These are phyloP conservation scores for Morpho helenor DNA, from an alignment of 2,888 invertebrate species.

Conservation along the genomic window DNA sequence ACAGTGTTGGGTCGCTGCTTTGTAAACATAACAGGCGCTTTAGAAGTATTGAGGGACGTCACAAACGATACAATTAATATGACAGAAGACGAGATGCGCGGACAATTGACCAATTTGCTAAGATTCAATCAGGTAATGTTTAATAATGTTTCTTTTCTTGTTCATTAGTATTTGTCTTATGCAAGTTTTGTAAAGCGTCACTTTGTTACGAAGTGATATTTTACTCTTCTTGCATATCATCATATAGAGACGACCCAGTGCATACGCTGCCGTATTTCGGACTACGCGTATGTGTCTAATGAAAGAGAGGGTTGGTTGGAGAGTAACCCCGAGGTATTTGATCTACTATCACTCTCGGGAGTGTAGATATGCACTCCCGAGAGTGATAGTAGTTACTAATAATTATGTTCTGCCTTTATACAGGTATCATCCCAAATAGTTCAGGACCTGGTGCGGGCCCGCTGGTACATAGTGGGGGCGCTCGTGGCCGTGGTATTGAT, in stretches of 20 bases:
- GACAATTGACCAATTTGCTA: constrained; percentile 47
- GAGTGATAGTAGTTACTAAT: too few species aligned
- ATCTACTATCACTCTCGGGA: too few species aligned
- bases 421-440: constrained; percentile 87
- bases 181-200: too few species aligned
- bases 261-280: too few species aligned
- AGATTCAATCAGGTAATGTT: constrained; percentile 56
- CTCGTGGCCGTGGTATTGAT: constrained; percentile 83
- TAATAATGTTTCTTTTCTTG: constrained; percentile 15
- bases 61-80: constrained; percentile 29
- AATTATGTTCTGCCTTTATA: constrained; percentile 12
- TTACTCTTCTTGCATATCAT: too few species aligned
- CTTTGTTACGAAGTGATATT: too few species aligned
- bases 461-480: constrained; percentile 84
- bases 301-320: too few species aligned
- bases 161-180: not conserved
- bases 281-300: too few species aligned
- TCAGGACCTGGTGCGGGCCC: constrained; percentile 86
- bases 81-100: constrained; percentile 39
- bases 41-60: constrained; percentile 33
- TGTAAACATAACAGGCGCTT: constrained; percentile 47
- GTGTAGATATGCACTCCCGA: too few species aligned
- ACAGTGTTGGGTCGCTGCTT: constrained; percentile 68
- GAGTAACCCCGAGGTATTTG: too few species aligned
- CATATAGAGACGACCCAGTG: too few species aligned